Evolutionary conservation across 2,113 vertebrate genomes (phyloP), one percentile per base, ranked within the genome.

Genomic region (Phrynosoma blainvillii): DNA sequence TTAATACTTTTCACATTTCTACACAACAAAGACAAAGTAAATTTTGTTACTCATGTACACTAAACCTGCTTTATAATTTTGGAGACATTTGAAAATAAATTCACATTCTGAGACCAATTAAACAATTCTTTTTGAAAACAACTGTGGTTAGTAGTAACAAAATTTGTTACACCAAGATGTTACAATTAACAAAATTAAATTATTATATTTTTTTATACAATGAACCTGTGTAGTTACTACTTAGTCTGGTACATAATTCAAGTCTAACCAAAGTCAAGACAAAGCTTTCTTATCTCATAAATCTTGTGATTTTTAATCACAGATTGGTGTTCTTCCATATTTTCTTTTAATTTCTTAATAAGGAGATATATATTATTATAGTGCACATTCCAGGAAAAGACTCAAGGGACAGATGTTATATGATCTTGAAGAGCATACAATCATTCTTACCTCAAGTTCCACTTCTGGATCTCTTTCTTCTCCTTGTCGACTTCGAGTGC

Each of bases 401-500:
- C 8, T 88, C 91, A 92, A 84, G 79, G 87, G 91, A 78, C 86
- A 90, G 52, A 56, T 92, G 20, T 94, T 77, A 89, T 90, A 85
- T 86, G 65, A 94, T 77, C 25, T 86, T 74, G 20, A 0, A 92
- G 88, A 93, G 90, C 0, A 6, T 71, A 47, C 65, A 87, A 84
- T 1, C 87, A 89, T 82, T 83, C 56, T 97, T 97, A 99, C 99
- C 96, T 99, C 99, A 93, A 98, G 96, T 95, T 99, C 99, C 91
- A 99, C 98, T 94, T 98, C 98, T 0, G 99, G 98, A 93, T 99
- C 97, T 95, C 99, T 97, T 93, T 99, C 98, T 97, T 99, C 99
- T 83, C 99, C 99, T 96, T 99, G 99, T 84, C 99, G 98, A 96
- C 97, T 99, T 91, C 99, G 98, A 81, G 99, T 99, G 95, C 98